A percentile compares a stretch with the other conserved stretches of the same genome.
Conservation (phyloP, 1,140 invertebrate species). For the Doryteuthis pealeii region DNA sequence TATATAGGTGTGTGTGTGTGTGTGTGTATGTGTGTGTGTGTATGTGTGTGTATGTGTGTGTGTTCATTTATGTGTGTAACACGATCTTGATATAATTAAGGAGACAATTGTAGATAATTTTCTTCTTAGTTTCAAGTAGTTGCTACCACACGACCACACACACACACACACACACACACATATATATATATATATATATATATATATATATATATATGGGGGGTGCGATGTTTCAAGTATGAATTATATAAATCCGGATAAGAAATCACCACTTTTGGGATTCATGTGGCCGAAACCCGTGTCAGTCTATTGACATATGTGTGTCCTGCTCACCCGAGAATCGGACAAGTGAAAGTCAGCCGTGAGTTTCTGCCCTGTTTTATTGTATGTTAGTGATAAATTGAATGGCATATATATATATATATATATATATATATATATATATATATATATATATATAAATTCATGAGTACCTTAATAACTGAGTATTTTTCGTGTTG, state of each 20-base stretch:
- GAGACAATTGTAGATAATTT: no score
- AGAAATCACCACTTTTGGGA: not conserved
- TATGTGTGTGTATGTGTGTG: not conserved
- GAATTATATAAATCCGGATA: not conserved
- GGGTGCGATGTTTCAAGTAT: not conserved
- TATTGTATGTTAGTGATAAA: no score
- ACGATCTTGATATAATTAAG: not conserved
- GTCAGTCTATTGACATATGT: constrained; percentile 13
- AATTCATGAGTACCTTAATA: no score
- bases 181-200: constrained; percentile 23
- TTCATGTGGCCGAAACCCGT: not conserved
- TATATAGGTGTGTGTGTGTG: constrained; percentile 6
- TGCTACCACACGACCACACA: not conserved
- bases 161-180: not conserved
- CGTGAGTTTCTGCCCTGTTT: no score
- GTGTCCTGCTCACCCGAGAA: constrained; percentile 10
- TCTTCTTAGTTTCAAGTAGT: not conserved
- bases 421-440: no score
- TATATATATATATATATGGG: constrained; percentile 13
- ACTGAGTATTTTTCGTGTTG: no score
- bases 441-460: no score
- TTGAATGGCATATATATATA: no score
- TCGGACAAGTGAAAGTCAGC: constrained; percentile 12
- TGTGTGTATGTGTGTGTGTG: not conserved
- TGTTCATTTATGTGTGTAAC: not conserved